Evolutionary conservation across 2,888 invertebrate species (phyloP).

Genomic region (Drosophila imparisetae): DNA sequence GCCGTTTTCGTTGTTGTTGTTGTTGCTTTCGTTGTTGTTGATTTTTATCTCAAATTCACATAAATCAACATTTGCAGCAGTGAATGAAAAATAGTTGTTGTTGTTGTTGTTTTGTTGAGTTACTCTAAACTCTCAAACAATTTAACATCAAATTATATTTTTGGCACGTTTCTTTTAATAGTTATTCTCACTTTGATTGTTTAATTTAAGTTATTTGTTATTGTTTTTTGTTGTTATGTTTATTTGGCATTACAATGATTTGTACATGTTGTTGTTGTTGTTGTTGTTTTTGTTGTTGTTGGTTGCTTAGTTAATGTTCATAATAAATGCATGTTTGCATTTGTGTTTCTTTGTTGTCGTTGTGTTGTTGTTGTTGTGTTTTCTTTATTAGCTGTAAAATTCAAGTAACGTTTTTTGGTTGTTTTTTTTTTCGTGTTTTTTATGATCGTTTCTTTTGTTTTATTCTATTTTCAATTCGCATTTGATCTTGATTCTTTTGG

Average conservation of each 20-base stretch:
- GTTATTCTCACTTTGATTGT: slow-evolving; percentile 20
- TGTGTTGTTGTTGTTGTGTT: slow-evolving; percentile 1
- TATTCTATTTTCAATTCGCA: slow-evolving; percentile 35
- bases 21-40: slow-evolving; percentile 14
- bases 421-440: slow-evolving; percentile 7
- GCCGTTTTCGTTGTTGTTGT: slow-evolving; percentile 5
- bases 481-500: slow-evolving; percentile 23
- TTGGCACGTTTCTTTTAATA: slow-evolving; percentile 41
- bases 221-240: slow-evolving; percentile 11
- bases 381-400: slow-evolving; percentile 32
- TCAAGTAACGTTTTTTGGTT: slow-evolving; percentile 11
- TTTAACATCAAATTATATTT: slow-evolving; percentile 37
- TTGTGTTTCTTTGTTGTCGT: background rate
- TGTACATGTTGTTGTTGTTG: slow-evolving; percentile 11
- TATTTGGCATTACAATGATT: slow-evolving; percentile 21
- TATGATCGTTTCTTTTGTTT: slow-evolving; percentile 55
- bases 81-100: slow-evolving; percentile 6
- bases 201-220: slow-evolving; percentile 19
- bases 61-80: slow-evolving; percentile 25
- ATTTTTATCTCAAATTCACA: slow-evolving; percentile 7
- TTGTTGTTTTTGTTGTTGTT: background rate
- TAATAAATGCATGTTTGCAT: slow-evolving; percentile 40
- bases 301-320: slow-evolving; percentile 25
- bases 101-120: slow-evolving; percentile 4
- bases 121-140: too few species aligned